Evolutionary conservation across 2,888 invertebrate species (phyloP).

Genomic region (Drosophila maculinotata): DNA sequence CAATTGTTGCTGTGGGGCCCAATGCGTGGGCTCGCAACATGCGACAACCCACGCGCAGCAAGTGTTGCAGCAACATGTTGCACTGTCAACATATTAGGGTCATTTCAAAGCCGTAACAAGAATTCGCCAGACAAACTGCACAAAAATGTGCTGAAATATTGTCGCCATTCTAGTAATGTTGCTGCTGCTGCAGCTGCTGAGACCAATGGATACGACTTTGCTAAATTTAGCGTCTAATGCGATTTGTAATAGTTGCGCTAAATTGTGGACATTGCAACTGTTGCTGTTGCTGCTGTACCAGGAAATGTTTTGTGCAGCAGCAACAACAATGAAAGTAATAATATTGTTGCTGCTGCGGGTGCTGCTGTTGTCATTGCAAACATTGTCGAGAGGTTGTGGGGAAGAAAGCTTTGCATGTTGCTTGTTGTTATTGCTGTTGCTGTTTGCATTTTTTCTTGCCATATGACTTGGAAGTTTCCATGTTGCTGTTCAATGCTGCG

Average conservation of each 20-base stretch:
- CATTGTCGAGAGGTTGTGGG: conserved; percentile 15
- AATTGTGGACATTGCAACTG: conserved; percentile 60
- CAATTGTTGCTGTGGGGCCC: conserved; percentile 46
- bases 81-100: conserved; percentile 54
- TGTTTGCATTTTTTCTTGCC: conserved; percentile 23
- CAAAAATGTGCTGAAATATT: conserved; percentile 34
- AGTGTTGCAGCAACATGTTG: conserved; percentile 68
- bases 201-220: conserved; percentile 42
- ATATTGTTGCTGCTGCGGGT: conserved; percentile 64
- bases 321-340: conserved; percentile 46
- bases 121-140: conserved; percentile 22
- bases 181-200: conserved; percentile 19
- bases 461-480: conserved; percentile 63
- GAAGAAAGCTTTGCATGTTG: conserved; percentile 57
- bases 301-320: conserved; percentile 64
- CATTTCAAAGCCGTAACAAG: conserved; percentile 22
- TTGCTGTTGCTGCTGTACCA: conserved; percentile 52
- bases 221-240: conserved; percentile 78
- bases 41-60: conserved; percentile 27
- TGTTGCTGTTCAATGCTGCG: conserved; percentile 54
- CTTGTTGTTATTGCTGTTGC: conserved; percentile 25
- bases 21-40: conserved; percentile 42
- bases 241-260: conserved; percentile 76
- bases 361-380: conserved; percentile 50
- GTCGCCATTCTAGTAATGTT: conserved; percentile 38